phyloP scores from a whole-genome alignment of 1,140 invertebrate genomes.

The Lineus longissimus region DNA sequence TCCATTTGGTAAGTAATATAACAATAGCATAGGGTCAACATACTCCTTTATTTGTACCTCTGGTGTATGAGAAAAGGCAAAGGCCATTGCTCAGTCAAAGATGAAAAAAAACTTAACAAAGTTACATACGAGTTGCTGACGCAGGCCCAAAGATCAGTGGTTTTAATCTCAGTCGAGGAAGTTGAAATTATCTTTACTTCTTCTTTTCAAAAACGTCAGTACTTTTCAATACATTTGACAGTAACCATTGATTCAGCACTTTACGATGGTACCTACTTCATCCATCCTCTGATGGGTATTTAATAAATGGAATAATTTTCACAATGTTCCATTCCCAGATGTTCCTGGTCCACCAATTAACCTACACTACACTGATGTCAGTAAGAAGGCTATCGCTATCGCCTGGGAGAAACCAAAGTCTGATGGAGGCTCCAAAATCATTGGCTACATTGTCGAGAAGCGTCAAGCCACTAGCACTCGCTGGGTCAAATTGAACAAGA shows the following conservation, averaged over 20 bases:
- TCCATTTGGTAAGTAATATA: conserved; percentile 72
- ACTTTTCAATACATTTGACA: conserved; percentile 20
- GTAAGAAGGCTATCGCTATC: conserved; percentile 52
- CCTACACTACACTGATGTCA: conserved; percentile 74
- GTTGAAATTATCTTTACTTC: too few relatives aligned
- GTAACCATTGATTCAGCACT: conserved; percentile 62
- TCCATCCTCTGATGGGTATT: too few relatives aligned
- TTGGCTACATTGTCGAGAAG: conserved; percentile 47
- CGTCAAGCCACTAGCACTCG: conserved; percentile 64
- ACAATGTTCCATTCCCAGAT: conserved; percentile 3
- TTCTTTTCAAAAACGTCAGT: too few relatives aligned
- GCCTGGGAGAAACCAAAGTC: conserved; percentile 46
- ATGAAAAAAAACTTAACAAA: neutral
- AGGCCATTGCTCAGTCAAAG: neutral
- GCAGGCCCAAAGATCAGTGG: neutral
- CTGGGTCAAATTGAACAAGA: conserved; percentile 77
- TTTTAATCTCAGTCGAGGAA: too few relatives aligned
- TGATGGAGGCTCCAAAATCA: conserved; percentile 48
- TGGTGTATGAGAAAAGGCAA: conserved; percentile 41
- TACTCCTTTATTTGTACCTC: neutral
- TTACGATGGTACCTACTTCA: too few relatives aligned
- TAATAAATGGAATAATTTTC: too few relatives aligned
- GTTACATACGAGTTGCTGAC: neutral
- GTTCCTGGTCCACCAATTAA: conserved; percentile 81
- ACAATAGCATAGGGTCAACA: too few relatives aligned